Evolutionary conservation across 92 coral and sea anemone genomes (phyloP).

Genomic region (Anthopleura xanthogrammica): DNA sequence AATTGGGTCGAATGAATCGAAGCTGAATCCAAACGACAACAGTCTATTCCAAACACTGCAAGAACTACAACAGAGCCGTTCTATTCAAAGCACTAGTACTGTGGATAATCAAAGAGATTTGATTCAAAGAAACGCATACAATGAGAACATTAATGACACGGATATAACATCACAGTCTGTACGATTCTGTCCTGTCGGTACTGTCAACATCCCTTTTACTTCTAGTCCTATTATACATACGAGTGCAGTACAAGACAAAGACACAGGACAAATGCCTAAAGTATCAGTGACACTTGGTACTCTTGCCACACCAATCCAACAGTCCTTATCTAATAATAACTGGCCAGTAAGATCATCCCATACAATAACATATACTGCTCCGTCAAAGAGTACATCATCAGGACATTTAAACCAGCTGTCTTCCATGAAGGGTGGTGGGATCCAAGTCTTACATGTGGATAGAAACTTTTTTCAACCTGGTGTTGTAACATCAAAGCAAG

Average conservation of each 20-base stretch:
- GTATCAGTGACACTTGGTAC: not conserved
- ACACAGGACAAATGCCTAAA: not conserved
- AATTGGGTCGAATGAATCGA: not conserved
- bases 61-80: not conserved
- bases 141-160: not conserved
- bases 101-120: not conserved
- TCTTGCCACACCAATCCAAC: not conserved
- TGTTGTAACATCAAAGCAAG: not conserved
- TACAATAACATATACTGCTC: not conserved
- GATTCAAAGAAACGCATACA: not conserved
- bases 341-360: not conserved
- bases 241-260: not conserved
- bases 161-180: not conserved
- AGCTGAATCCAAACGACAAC: too few relatives aligned
- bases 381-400: not conserved
- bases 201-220: not conserved
- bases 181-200: not conserved
- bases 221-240: not conserved
- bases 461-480: not conserved
- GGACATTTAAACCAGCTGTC: not conserved
- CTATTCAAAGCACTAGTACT: not conserved
- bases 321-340: not conserved
- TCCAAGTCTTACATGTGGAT: not conserved
- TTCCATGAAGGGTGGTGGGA: not conserved
- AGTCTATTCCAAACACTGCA: conserved; percentile 10